Conservation (phyloP, 1,140 invertebrate genomes). For the Theocolax elegans region DNA sequence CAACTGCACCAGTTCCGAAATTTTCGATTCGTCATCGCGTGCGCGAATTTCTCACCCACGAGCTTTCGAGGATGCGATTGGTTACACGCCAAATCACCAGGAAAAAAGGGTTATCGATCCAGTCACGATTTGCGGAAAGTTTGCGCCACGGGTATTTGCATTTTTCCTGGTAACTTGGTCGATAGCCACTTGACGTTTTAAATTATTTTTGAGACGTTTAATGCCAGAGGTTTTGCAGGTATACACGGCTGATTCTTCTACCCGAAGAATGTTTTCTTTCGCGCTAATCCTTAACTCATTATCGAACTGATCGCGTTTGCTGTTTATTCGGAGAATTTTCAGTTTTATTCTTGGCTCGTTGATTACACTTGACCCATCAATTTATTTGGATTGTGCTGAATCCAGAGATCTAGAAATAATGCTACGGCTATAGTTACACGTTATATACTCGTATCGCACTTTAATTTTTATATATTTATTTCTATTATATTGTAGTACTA, state of each 20-base stretch:
- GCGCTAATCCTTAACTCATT: constrained; percentile 24
- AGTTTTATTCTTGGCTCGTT: constrained; percentile 23
- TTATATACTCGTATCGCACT: too few relatives aligned
- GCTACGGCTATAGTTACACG: too few relatives aligned
- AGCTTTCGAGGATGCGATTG: constrained; percentile 22
- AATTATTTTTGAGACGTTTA: constrained; percentile 20
- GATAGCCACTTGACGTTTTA: not conserved
- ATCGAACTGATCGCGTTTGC: constrained; percentile 17
- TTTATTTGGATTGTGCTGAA: too few relatives aligned
- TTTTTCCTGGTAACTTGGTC: constrained; percentile 11
- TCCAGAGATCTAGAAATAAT: too few relatives aligned
- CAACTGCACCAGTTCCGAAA: not conserved
- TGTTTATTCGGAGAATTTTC: constrained; percentile 27
- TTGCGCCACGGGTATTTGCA: not conserved
- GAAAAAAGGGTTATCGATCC: constrained; percentile 34
- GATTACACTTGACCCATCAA: not conserved
- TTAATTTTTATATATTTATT: too few relatives aligned
- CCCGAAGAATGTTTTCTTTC: too few relatives aligned
- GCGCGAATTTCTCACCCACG: constrained; percentile 16
- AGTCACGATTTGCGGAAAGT: constrained; percentile 14
- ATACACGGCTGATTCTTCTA: too few relatives aligned
- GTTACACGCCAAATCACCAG: not conserved
- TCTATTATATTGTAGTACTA: too few relatives aligned
- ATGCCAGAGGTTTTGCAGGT: too few relatives aligned
- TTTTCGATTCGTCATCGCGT: not conserved